phyloP scores from a whole-genome alignment of 2,797 vertebrate genomes.

The Sebastes minor region DNA sequence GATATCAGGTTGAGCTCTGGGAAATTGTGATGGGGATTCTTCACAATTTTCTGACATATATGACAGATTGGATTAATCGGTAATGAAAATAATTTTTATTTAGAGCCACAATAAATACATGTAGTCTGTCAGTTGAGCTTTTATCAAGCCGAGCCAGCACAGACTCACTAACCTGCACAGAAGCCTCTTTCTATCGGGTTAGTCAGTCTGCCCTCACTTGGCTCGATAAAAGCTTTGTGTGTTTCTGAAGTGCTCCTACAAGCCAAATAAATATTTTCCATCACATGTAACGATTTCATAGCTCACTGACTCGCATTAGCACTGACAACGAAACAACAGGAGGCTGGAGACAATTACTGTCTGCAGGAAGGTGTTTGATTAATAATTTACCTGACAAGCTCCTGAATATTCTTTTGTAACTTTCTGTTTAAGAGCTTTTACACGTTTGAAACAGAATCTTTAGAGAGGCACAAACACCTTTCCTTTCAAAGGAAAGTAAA shows the following conservation, averaged over 20 bases:
- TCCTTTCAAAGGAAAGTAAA: too few relatives aligned
- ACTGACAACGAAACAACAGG: constrained; percentile 22
- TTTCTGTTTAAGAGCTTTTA: not conserved
- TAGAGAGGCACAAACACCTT: not conserved
- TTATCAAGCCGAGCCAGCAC: not conserved
- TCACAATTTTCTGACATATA: not conserved
- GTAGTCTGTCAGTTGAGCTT: not conserved
- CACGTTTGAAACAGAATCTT: not conserved
- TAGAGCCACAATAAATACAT: not conserved
- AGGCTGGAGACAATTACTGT: constrained; percentile 17
- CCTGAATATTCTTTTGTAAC: not conserved
- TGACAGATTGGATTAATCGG: not conserved
- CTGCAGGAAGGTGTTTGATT: constrained; percentile 7
- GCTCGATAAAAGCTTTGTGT: not conserved
- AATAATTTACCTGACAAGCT: constrained; percentile 6
- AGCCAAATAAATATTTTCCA: constrained; percentile 30
- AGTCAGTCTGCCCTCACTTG: not conserved
- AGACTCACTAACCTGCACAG: not conserved
- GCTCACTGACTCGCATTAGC: not conserved
- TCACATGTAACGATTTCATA: constrained; percentile 13
- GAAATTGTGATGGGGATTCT: not conserved
- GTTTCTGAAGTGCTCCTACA: not conserved
- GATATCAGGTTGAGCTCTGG: not conserved
- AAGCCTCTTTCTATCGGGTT: not conserved
- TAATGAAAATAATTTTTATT: not conserved